A percentile compares a stretch with the other conserved stretches of the same genome.
Evolutionary conservation across 2,797 vertebrate genomes (phyloP).

Genomic region (Spondyliosoma cantharus): DNA sequence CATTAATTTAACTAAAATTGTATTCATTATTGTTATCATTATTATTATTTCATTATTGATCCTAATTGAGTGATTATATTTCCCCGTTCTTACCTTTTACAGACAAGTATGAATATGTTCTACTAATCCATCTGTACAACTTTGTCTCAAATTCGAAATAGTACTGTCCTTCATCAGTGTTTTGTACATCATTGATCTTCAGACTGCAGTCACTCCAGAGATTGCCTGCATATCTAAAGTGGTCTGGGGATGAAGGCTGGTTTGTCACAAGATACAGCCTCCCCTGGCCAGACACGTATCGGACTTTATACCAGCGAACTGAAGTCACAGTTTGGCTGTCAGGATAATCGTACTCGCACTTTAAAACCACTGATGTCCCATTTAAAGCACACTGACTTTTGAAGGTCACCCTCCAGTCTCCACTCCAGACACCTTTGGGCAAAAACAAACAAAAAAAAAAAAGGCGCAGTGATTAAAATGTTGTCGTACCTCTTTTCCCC

Average conservation of each 20-base stretch:
- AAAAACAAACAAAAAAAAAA: slow-evolving; percentile 7
- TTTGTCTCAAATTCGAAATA: slow-evolving; percentile 40
- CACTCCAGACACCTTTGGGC: slow-evolving; percentile 60
- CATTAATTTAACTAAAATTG: background rate
- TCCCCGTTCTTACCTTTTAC: slow-evolving; percentile 61
- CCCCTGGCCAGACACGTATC: accelerated
- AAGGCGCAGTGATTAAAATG: background rate
- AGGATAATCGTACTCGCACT: slow-evolving; percentile 69
- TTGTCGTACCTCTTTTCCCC: too few relatives aligned
- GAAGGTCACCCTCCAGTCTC: slow-evolving; percentile 50
- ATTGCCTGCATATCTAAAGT: slow-evolving; percentile 54
- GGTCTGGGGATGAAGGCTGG: background rate
- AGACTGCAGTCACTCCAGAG: slow-evolving; percentile 27
- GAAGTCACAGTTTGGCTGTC: accelerated
- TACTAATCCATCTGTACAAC: accelerated
- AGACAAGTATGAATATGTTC: background rate
- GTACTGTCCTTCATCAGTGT: slow-evolving; percentile 47
- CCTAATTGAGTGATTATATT: accelerated
- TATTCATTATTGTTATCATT: background rate
- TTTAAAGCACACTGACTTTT: slow-evolving; percentile 58
- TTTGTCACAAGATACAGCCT: accelerated
- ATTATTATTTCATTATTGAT: too few relatives aligned
- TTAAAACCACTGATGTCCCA: slow-evolving; percentile 57
- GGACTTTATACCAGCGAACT: slow-evolving; percentile 37
- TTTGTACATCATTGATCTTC: slow-evolving; percentile 49